Evolutionary conservation across 1,140 invertebrate genomes (phyloP).

Genomic region (Hestina assimilis): DNA sequence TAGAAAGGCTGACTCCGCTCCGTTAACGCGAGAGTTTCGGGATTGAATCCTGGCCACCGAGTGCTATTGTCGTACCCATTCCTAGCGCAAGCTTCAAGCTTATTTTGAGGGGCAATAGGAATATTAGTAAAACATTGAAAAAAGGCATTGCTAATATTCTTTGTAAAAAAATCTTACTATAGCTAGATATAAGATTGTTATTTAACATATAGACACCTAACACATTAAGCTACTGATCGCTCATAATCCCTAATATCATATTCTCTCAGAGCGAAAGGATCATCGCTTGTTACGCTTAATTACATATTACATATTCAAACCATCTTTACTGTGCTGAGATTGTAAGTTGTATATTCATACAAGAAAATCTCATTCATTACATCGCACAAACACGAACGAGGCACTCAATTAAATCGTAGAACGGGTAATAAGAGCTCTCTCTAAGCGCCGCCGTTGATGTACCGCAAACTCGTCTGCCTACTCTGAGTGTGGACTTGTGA

Average conservation of each 20-base stretch:
- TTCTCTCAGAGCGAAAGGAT: constrained; percentile 17
- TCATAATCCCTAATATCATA: constrained; percentile 14
- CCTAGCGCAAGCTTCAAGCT: neutral
- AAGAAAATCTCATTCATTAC: constrained; percentile 38
- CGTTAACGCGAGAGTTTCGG: too few relatives aligned
- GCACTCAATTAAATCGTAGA: constrained; percentile 49
- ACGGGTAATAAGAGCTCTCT: constrained; percentile 39
- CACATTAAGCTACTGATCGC: constrained; percentile 1
- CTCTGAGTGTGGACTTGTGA: constrained; percentile 1
- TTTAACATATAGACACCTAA: neutral
- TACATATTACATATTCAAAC: constrained; percentile 28
- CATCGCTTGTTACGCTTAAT: constrained; percentile 22
- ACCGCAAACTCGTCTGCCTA: constrained; percentile 30
- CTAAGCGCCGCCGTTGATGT: constrained; percentile 37
- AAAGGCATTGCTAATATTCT: too few relatives aligned
- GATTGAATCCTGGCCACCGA: too few relatives aligned
- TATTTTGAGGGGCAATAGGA: too few relatives aligned
- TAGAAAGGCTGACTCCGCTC: too few relatives aligned
- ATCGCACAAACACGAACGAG: constrained; percentile 37
- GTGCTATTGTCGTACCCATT: too few relatives aligned
- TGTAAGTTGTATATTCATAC: constrained; percentile 19
- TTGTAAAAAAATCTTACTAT: too few relatives aligned
- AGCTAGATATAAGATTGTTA: neutral
- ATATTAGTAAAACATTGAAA: too few relatives aligned
- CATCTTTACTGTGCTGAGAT: constrained; percentile 18